Evolutionary conservation across 2,797 vertebrate species (phyloP), one percentile per base, ranked within the genome.

Genomic region (Alauda arvensis): DNA sequence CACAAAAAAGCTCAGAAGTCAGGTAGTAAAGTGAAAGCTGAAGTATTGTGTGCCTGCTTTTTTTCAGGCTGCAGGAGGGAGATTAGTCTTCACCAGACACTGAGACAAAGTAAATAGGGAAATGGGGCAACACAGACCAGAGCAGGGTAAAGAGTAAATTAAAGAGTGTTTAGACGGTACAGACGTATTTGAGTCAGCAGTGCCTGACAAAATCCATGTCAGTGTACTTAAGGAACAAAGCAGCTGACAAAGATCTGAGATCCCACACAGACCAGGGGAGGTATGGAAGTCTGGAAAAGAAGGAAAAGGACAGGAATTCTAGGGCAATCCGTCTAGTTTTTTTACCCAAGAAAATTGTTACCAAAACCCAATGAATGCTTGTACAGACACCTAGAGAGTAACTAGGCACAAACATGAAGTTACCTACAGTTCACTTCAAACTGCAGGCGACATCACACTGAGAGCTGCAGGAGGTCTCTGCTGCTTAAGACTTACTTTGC

Each of bases 71-170:
- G 43, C 51, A 75, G 85, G 52, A 77, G 46, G 57, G 82, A 68
- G 85, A 92, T 93, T 79, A 93, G 75, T 57, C 62, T 78, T 85
- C 57, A 49, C 52, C 83, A 95, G 85, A 83, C 65, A 43, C 51
- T 43, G 77, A 82, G 87, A 55, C 25, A 86, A 83, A 87, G 61
- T 92, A 94, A 93, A 91, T 26, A 84, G 75, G 75, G 68, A 94
- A 93, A 86, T 14, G 55, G 77, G 40, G 34, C 81, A 93, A 74
- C 56, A 63, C 31, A 88, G 63, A 84, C 39, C 89, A 93, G 93
- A 92, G 65, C 75, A 71, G 46, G 15, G 61, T 29, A 81, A 60
- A 57, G 40, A 88, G n/a, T 63, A 93, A 83, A 81, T 82, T 83
- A 77, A 87, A 87, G 77, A 67, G 59, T 92, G 84, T 92, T 93